Evolutionary conservation across 2,888 invertebrate species (phyloP), one percentile per base, ranked within the genome.

Genomic region (Polydrusus cervinus): DNA sequence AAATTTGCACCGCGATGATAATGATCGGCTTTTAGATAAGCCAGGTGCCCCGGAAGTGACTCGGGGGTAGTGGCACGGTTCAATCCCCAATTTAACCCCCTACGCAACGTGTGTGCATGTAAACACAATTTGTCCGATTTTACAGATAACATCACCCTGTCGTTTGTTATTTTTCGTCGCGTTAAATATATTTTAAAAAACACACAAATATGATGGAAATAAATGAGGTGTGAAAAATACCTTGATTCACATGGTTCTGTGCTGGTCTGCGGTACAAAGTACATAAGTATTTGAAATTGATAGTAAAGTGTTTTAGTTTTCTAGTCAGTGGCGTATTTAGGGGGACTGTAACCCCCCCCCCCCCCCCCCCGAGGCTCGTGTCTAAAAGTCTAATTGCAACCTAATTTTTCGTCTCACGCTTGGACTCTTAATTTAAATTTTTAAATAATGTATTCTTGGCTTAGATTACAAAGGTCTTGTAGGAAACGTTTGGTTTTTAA

Each of bases 21-120:
- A 74, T 78, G 75, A 78, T 78, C 74, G 76, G 47, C 47, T 65
- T 76, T 66, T 64, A 70, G 78, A 78, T 78, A 78, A 78, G 64
- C 78, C 78, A 78, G 78, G 75, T 78, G 78, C 71, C 55, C 74
- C 75, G 78, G 78, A 78, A 78, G 74, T 76, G 67, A 71, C 62
- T 73, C 66, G 70, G 77, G 71, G 71, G 77, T 77, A 47, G 71
- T 68, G 77, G 77, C 74, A 71, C 77, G 74, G 60, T 74, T 68
- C 64, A 64, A 77, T 67, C 77, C 71, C 71, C 74, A 47, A 77
- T 61, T 74, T 77, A 71, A 77, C 66, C 77, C 68, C 77, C 71
- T 71, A 77, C 71, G 62, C 77, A 77, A 66, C 71, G 74, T 71
- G 73, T 76, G 76, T 74, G 74, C 74, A 74, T 77, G 77, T 73